Evolutionary conservation across 2,797 vertebrate species (phyloP), one percentile per base, ranked within the genome.

Genomic region (Typhlichthys subterraneus): DNA sequence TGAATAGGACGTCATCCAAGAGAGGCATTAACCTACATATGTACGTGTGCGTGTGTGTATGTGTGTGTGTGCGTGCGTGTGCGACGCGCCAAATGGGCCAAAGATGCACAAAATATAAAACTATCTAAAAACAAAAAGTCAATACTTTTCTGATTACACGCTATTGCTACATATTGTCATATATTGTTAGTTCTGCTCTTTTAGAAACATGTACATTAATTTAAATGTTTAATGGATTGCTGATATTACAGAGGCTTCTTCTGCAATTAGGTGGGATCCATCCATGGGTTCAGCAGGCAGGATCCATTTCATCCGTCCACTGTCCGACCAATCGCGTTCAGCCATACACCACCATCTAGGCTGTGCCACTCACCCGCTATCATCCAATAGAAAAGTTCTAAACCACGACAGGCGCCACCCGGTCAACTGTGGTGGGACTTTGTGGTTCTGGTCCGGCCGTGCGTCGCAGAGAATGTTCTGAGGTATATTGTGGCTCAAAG

Each of bases 361-460:
- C 48, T 56, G 29, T 69, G 83, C 51, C 77, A 62, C 55, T 84
- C 84, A 56, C 45, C 57, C n/a, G 2, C 62, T 70, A 6, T 79
- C 81, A 53, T 65, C 91, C 91, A 92, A 91, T 91, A 83, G 87
- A 84, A 89, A 88, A 88, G 85, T 89, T 86, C 56, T 7, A 6
- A 58, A 51, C 69, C 53, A 82, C 72, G 70, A 85, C 81, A 85
- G 81, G 72, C 57, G 82, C 70, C 45, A 72, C 66, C 68, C 66
- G 69, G 52, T 75, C 71, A 64, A 83, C 74, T 76, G 31, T 66
- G 61, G 65, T 53, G 87, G 79, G 79, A 73, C 61, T 77, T 77
- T 80, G 88, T 85, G 82, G 75, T 84, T 82, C 79, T 74, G 84
- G 73, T 85, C 65, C 87, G 83, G 80, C 75, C 77, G 82, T 64